Conservation (phyloP, 2,113 vertebrate genomes). For the human (Homo sapiens) region GRCh38 chr12:114602001-114602500, state of each 20-base stretch:
- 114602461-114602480: background rate
- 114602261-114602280: background rate
- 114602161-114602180: no score
- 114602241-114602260: background rate
- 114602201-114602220: background rate
- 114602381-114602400: accelerated
- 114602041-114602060: background rate
- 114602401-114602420: no score
- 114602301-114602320: background rate
- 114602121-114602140: background rate
- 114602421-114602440: no score
- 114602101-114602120: no score
- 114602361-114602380: no score
- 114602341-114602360: accelerated
- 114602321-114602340: no score
- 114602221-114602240: background rate
- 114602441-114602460: background rate
- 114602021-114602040: no score
- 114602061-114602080: background rate
- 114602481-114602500: background rate
- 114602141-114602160: background rate
- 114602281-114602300: background rate
- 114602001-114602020: no score
- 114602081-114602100: no score
- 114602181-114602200: no score